Evolutionary conservation across 92 coral and sea anemone species (phyloP).

Genomic region (Heteractis magnifica): DNA sequence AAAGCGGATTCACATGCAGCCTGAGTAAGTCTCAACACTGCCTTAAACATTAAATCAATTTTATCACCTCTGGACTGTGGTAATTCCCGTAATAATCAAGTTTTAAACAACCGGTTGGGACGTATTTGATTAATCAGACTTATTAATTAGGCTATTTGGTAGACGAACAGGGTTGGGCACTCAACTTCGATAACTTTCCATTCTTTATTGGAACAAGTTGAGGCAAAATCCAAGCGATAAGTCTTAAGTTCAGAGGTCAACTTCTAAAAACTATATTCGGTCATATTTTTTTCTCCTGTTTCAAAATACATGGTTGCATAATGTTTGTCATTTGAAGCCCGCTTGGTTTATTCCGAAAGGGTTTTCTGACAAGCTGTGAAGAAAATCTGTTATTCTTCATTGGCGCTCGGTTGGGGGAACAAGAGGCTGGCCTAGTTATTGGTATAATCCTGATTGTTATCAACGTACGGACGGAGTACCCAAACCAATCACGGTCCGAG

Average conservation of each 20-base stretch:
- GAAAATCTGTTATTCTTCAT: constrained; percentile 28
- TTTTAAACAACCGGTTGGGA: not conserved
- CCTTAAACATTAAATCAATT: constrained; percentile 1
- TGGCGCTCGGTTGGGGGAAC: constrained; percentile 22
- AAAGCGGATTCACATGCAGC: constrained; percentile 2
- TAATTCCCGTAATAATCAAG: constrained; percentile 7
- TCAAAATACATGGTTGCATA: constrained; percentile 1
- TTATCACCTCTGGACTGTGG: constrained; percentile 25
- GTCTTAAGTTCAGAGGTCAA: constrained; percentile 27
- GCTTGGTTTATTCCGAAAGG: constrained; percentile 5
- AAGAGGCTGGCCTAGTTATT: not conserved
- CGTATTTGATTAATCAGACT: not conserved
- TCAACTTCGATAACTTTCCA: constrained; percentile 1
- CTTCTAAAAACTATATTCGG: constrained; percentile 23
- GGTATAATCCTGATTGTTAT: constrained; percentile 21
- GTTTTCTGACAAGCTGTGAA: constrained; percentile 3
- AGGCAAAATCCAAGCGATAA: constrained; percentile 15
- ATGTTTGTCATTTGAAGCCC: constrained; percentile 36
- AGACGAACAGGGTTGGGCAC: not conserved
- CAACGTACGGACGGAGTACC: not conserved
- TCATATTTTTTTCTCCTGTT: constrained; percentile 10
- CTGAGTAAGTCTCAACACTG: not conserved
- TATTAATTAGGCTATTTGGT: not conserved
- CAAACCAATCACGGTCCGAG: constrained; percentile 34
- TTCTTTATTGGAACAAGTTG: constrained; percentile 30